A percentile compares a stretch with the other conserved stretches of the same genome.
Evolutionary conservation across 2,797 vertebrate species (phyloP).

Genomic region (Anas georgica): DNA sequence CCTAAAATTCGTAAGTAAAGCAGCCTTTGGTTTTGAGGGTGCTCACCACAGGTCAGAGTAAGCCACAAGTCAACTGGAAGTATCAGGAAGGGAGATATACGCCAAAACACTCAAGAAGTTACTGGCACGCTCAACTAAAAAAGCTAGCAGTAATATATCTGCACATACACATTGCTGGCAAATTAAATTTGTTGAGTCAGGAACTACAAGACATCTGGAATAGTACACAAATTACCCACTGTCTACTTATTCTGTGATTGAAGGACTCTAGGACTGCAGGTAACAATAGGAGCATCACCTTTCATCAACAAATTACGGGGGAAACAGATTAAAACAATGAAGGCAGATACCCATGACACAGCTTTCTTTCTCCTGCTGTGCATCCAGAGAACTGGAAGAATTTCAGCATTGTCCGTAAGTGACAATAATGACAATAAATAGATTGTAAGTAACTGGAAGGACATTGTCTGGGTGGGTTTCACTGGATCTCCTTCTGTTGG

Average conservation of each 20-base stretch:
- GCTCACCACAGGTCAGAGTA: neutral
- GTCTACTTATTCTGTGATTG: neutral
- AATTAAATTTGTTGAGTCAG: neutral
- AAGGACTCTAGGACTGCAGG: neutral
- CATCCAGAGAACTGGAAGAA: neutral
- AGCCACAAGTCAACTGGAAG: neutral
- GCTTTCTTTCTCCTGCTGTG: neutral
- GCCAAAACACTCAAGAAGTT: neutral
- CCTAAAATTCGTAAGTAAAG: neutral
- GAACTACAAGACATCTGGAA: accelerated
- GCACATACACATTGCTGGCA: neutral
- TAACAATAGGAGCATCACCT: neutral
- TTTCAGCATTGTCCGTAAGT: neutral
- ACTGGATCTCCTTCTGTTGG: neutral
- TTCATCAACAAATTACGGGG: neutral
- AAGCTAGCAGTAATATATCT: neutral
- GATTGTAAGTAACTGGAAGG: neutral
- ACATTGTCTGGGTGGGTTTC: neutral
- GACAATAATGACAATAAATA: neutral
- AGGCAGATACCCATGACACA: neutral
- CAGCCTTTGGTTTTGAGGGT: neutral
- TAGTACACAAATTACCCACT: neutral
- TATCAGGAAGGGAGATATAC: neutral
- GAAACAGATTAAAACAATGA: neutral
- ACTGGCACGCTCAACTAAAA: neutral